Percentiles rank a stretch among this genome's conserved stretches.
Conservation (phyloP, 2,113 vertebrate genomes). For the Catharus minimus region DNA sequence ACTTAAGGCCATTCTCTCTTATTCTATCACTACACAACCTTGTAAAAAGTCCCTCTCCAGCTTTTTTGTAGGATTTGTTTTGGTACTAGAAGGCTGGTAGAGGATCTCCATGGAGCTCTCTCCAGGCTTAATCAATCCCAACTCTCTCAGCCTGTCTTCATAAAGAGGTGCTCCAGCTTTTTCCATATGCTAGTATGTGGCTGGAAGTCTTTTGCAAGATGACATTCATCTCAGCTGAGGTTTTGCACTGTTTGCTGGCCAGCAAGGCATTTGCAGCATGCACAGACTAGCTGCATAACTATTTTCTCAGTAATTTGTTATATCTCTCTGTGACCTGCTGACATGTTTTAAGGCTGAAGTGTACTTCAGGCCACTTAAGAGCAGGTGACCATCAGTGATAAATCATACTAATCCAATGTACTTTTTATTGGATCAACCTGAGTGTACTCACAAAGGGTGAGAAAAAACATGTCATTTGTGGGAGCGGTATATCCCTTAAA, state of each 20-base stretch:
- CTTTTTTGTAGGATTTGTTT: not conserved
- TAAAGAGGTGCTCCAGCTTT: not conserved
- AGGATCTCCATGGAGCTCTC: not conserved
- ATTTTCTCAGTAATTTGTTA: not conserved
- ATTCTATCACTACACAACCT: accelerated
- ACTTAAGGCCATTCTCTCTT: not conserved
- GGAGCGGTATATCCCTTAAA: not conserved
- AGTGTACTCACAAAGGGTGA: not conserved
- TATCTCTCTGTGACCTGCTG: not conserved
- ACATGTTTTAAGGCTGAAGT: not conserved
- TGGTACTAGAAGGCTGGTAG: not conserved
- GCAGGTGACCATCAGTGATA: not conserved
- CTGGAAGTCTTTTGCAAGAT: not conserved
- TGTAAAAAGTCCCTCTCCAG: not conserved
- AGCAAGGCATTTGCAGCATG: not conserved
- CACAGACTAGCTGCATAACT: not conserved
- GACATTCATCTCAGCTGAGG: not conserved
- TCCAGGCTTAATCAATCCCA: not conserved
- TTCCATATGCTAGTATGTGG: not conserved
- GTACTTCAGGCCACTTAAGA: not conserved
- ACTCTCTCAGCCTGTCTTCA: not conserved
- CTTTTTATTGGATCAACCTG: not conserved
- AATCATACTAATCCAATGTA: constrained; percentile 1
- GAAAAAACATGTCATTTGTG: not conserved
- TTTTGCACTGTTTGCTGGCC: not conserved